Base-by-base conservation (phyloP, 2,113 vertebrate genomes). In the Saiga tatarica region DNA sequence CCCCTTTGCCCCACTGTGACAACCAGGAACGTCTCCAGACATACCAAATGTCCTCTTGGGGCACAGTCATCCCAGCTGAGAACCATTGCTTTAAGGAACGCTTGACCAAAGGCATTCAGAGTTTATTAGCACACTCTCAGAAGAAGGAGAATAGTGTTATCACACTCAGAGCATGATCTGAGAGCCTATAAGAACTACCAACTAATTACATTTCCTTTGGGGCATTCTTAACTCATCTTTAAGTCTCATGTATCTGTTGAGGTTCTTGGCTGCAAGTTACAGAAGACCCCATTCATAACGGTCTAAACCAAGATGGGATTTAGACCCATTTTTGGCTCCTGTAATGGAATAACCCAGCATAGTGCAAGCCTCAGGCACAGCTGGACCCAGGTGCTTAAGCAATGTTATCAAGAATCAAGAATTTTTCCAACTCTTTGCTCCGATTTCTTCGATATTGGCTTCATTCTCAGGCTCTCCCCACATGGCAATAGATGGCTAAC, bases 371-470 rank as follows among this genome's bases (percentile, higher is more conserved):
- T 96, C 78, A 92, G 95, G 93, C 47, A 52, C 25, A 62, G 90
- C 76, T 91, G 95, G 83, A 55, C 88, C 95, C 90, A 93, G 97
- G 76, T 36, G 25, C 57, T 95, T 50, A 55, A 36, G 30, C 33
- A 89, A 2, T 55, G 45, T 89, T 89, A 76, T 79, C 47, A 71
- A 71, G 82, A 71, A 79, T 85, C 42, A 36, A 91, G 53, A 42
- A 1, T 15, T 45, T 71, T 50, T 42, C 67, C 67, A 59, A 17
- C 23, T 57, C 53, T 95, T 62, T 86, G 36, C 93, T 96, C 39
- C 57, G 52, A 60, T 71, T 78, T 93, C 52, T 45, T 62, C 5
- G 2, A 12, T 42, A 10, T 28, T 53, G 23, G 60, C 53, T 62
- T 11, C 67, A 39, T 74, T 52, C 82, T 67, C 45, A 71, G 52